Base-by-base conservation (phyloP, 2,113 vertebrate species). In the Leiothrix lutea region DNA sequence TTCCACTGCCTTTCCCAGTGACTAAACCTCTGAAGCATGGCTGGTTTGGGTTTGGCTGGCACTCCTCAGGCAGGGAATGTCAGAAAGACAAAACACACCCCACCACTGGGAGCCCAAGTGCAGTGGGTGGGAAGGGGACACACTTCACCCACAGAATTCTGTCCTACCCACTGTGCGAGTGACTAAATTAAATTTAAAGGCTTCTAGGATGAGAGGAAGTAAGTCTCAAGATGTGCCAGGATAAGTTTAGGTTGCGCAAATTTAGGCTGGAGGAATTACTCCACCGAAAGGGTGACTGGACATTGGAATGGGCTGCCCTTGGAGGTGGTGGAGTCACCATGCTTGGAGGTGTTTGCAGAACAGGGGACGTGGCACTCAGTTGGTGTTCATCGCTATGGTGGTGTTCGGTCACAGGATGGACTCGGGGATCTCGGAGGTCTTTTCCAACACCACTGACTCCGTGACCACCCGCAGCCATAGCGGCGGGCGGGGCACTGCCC, bases 31-130 rank as follows among this genome's bases (percentile, higher is more conserved):
- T 9, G 26, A 19, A 51, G 17, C 44, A n/a, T 0, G 2, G 26
- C 14, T 7, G 18, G 9, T 22, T 31, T 25, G 7, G 25, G 23
- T 31, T 53, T 45, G 5, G 12, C 19, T 14, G 12, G 33, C 19
- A 6, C 11, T 42, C 20, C 64, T 69, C 44, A 3, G 35, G 11
- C 54, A 51, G 24, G 5, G 14, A 82, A 45, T 1, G 1, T 6
- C 2, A 20, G 0, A 12, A 38, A 15, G 7, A 15, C 2, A 22
- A 4, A 69, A 12, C 5, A 2, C 6, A 3, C 14, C 24, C 12
- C 12, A 1, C 1, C 6, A 24, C 42, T 1, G 17, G 25, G 15
- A 58, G 40, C 62, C 14, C 0, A 3, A 61, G 25, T 0, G 5
- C 20, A 12, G 31, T 2, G 12, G 6, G n/a, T 0, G 8, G 26